phyloP scores from a whole-genome alignment of 1,140 invertebrate species.

The Araneus ventricosus region DNA sequence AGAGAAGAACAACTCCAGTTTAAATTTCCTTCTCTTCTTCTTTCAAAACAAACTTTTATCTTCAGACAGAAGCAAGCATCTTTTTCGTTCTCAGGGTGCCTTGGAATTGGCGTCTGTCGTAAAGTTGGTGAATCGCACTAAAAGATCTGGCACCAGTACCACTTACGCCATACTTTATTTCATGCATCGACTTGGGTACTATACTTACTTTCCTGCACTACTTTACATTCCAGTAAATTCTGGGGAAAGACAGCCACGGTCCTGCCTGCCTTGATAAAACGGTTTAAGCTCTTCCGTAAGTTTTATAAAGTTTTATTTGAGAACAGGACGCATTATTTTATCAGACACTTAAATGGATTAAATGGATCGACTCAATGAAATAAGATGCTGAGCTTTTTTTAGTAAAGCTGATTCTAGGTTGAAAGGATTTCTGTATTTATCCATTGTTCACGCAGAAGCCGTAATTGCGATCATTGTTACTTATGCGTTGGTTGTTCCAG shows the following conservation, averaged over 20 bases:
- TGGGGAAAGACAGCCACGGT: background rate
- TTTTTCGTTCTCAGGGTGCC: background rate
- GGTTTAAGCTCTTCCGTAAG: background rate
- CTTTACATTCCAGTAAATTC: constrained; percentile 48
- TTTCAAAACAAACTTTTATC: constrained; percentile 40
- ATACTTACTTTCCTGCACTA: constrained; percentile 6
- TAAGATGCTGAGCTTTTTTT: background rate
- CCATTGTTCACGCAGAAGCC: background rate
- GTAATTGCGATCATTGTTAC: background rate
- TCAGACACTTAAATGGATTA: constrained; percentile 1
- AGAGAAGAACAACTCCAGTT: background rate
- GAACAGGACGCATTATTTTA: background rate
- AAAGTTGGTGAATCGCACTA: constrained; percentile 45
- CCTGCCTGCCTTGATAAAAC: constrained; percentile 6
- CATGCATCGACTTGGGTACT: constrained; percentile 28
- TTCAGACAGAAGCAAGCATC: background rate
- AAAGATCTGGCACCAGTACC: background rate
- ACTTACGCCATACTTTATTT: constrained; percentile 39
- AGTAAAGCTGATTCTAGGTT: background rate
- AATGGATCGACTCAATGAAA: constrained; percentile 2
- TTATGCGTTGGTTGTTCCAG: background rate
- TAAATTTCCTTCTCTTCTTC: constrained; percentile 27
- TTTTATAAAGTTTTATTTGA: constrained; percentile 27
- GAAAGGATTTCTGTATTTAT: background rate
- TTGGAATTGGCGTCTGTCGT: background rate